A percentile compares a stretch with the other conserved stretches of the same genome.
Conservation (phyloP, 2,888 invertebrate genomes). For the Andrena marginata region DNA sequence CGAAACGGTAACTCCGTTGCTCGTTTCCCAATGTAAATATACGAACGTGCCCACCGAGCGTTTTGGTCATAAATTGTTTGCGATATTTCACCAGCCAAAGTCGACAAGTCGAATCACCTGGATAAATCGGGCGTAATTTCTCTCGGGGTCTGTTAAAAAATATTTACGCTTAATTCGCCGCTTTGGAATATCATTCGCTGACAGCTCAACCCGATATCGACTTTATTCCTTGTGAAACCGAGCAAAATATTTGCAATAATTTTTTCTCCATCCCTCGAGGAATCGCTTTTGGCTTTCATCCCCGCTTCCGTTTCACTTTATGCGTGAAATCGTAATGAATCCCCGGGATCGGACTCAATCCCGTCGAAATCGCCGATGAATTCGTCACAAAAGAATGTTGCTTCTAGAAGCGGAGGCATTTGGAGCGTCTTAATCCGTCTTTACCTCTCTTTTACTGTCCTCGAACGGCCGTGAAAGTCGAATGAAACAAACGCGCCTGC, state of each 20-base stretch:
- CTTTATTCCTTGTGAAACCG: neutral
- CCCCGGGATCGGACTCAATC: constrained; percentile 34
- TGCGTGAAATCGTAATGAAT: constrained; percentile 8
- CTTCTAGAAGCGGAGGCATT: constrained; percentile 39
- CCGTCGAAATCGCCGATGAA: constrained; percentile 46
- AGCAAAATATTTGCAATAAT: neutral
- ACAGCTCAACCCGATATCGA: neutral
- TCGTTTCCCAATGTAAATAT: constrained; percentile 38
- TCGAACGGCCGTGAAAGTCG: constrained; percentile 18
- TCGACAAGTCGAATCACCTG: constrained; percentile 9
- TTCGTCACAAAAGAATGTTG: constrained; percentile 43
- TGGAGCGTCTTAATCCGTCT: constrained; percentile 46
- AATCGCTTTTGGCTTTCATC: neutral
- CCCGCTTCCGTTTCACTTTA: neutral
- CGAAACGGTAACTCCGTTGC: constrained; percentile 34
- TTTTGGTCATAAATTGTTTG: constrained; percentile 40
- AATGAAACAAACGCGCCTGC: constrained; percentile 38
- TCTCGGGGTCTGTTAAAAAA: constrained; percentile 4
- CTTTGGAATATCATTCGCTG: neutral
- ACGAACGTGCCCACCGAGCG: constrained; percentile 22
- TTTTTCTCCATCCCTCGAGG: neutral
- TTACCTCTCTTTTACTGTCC: constrained; percentile 45
- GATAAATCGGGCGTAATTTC: constrained; percentile 40
- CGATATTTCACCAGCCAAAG: constrained; percentile 40
- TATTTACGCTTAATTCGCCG: constrained; percentile 17